These are phyloP conservation scores for Noctilio leporinus DNA, from an alignment of 2,113 vertebrate species.

Conservation along the genomic window DNA sequence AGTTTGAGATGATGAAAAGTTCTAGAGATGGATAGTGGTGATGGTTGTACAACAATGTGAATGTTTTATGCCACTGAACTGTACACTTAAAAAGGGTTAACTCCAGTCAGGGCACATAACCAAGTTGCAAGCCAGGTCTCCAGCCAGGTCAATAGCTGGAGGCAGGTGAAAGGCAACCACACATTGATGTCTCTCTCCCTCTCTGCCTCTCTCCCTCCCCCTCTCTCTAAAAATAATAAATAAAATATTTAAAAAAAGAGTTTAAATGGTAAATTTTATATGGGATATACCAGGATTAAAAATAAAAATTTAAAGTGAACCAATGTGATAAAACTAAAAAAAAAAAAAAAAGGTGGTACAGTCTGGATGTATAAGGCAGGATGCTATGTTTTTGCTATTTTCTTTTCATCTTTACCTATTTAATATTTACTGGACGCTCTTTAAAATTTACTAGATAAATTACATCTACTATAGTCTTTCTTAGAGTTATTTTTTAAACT, in stretches of 20 bases:
- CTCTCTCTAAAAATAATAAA: too few species aligned
- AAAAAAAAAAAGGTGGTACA: background rate
- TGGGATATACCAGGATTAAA: background rate
- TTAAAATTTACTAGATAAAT: conserved; percentile 2
- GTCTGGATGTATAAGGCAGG: background rate
- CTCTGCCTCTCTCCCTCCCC: too few species aligned
- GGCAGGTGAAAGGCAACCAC: too few species aligned
- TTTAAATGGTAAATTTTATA: background rate
- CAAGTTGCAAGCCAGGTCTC: too few species aligned
- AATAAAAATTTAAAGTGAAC: background rate
- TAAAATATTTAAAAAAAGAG: background rate
- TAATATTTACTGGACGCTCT: conserved; percentile 4
- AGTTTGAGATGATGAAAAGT: background rate
- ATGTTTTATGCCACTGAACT: background rate
- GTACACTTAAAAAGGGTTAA: background rate
- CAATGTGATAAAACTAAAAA: background rate
- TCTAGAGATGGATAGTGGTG: background rate
- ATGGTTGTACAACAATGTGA: background rate
- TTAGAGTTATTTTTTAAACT: background rate
- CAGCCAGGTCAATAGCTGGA: too few species aligned
- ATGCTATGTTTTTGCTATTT: background rate
- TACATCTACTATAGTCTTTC: background rate
- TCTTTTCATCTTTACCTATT: conserved; percentile 18
- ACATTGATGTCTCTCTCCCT: too few species aligned
- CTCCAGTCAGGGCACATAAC: too few species aligned